Percentiles rank a stretch among this genome's conserved stretches.
These are phyloP conservation scores for Madoqua kirkii DNA, from an alignment of 2,113 vertebrate genomes.

Conservation along the genomic window DNA sequence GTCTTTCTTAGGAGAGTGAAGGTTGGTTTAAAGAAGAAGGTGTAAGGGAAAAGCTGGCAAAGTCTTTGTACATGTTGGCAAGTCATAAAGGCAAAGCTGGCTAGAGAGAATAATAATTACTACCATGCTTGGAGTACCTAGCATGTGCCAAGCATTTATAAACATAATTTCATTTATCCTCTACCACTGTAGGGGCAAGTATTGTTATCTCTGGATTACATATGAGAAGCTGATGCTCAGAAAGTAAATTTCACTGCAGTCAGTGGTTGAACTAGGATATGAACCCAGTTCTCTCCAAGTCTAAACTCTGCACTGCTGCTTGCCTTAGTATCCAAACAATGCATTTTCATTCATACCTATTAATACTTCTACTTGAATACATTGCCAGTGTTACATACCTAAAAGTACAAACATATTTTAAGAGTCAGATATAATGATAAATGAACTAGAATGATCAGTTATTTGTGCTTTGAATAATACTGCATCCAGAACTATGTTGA, in stretches of 20 bases:
- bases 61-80: conserved; percentile 46
- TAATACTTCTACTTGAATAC: neutral
- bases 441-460: neutral
- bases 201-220: conserved; percentile 30
- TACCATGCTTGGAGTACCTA: conserved; percentile 19
- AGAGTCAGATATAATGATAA: neutral
- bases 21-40: conserved; percentile 24
- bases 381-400: neutral
- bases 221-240: neutral
- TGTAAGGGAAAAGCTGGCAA: conserved; percentile 20
- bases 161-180: conserved; percentile 52
- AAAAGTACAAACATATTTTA: neutral
- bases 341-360: neutral
- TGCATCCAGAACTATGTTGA: neutral
- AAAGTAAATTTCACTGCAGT: conserved; percentile 14
- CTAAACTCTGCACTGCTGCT: neutral
- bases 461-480: neutral
- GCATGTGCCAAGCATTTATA: conserved; percentile 44
- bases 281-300: neutral
- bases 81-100: conserved; percentile 42
- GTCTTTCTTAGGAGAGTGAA: neutral
- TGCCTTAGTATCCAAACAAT: neutral
- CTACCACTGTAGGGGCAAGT: neutral
- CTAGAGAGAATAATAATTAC: conserved; percentile 35
- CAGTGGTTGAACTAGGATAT: neutral